Evolutionary conservation across 2,888 invertebrate species (phyloP), one percentile per base, ranked within the genome.

Genomic region (Meiosimyza platycephala): DNA sequence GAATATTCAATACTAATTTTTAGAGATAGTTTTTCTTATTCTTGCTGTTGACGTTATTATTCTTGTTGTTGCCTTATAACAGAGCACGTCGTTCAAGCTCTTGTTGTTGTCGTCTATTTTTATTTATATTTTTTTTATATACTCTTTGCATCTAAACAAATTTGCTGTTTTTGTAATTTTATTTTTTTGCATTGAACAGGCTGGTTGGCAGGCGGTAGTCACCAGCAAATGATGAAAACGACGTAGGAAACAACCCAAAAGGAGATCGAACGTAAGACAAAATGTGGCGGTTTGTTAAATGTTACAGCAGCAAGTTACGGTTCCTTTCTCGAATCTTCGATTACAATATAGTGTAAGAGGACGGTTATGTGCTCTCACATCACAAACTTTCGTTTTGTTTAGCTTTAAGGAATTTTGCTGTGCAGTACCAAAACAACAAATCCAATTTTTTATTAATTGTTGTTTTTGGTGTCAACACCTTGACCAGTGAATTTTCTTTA

Each of bases 391-490:
- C 40, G 40, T 40, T 40, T 40, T 40, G 40, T 40, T 40, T 40
- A 7, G 57, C 57, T 18, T n/a, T 22, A 22, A 33, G 62, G 50
- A 48, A 63, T 50, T 47, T 40, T 40, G 40, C 40, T 40, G 9
- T 40, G 18, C 22, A 40, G 40, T 9, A 48, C 63, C 48, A 63
- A 63, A 63, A 18, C 18, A 63, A 47, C 63, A 63, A 63, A 50
- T 48, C 54, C 28, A 33, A 7, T 28, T 28, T 28, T 28, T 28
- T 28, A 28, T 54, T 54, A 16, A 52, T 54, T 68, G 55, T 7
- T 16, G 47, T 47, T 68, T 55, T 65, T 68, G 16, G 40, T 66
- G 52, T 55, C 52, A 52, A 52, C 52, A 51, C 65, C 65, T 65
- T 65, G 28, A 33, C 51, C 33, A 64, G 52, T 52, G 22, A 13